These are phyloP conservation scores for Cancer borealis DNA, from an alignment of 2,888 invertebrate species.

Conservation along the genomic window DNA sequence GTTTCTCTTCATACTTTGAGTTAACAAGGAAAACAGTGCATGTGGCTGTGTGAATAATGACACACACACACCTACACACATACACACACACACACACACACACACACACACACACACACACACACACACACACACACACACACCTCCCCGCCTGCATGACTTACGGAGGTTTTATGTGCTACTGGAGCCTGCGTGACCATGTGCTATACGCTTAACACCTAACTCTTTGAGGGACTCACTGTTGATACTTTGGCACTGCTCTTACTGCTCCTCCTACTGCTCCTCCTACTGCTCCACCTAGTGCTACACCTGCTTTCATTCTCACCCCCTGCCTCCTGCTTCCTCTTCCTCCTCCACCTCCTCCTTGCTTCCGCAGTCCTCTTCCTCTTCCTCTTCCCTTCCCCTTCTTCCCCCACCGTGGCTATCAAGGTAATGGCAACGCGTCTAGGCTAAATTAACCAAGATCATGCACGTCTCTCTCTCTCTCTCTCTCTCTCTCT, in stretches of 20 bases:
- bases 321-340: neutral
- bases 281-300: neutral
- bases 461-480: slow-evolving; percentile 37
- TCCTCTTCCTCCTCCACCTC: neutral
- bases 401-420: neutral
- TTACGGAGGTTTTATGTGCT: too few relatives aligned
- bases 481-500: slow-evolving; percentile 55
- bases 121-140: too few relatives aligned
- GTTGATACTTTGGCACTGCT: neutral
- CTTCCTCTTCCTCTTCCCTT: neutral
- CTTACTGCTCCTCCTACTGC: neutral
- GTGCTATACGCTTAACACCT: too few relatives aligned
- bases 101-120: too few relatives aligned
- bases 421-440: slow-evolving; percentile 26
- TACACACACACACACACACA: too few relatives aligned
- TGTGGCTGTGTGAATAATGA: too few relatives aligned
- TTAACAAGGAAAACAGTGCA: too few relatives aligned
- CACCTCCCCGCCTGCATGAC: too few relatives aligned
- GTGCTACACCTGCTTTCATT: neutral
- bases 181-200: too few relatives aligned
- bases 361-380: neutral
- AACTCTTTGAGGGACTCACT: too few relatives aligned
- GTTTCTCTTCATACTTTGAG: neutral
- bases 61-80: too few relatives aligned
- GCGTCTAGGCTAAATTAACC: slow-evolving; percentile 33